phyloP scores from a whole-genome alignment of 2,888 invertebrate genomes.

The Fragum sueziense region DNA sequence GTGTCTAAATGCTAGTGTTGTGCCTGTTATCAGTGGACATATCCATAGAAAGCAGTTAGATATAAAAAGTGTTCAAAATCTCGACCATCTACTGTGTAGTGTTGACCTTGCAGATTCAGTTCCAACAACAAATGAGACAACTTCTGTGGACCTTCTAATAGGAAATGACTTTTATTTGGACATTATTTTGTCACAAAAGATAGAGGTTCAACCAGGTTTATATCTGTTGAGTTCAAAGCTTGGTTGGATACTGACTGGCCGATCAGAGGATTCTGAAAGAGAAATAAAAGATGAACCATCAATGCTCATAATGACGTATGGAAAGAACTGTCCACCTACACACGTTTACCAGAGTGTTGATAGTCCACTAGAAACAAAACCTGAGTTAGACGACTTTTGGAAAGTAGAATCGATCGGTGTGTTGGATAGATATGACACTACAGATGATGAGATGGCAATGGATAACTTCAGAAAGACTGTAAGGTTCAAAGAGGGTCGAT shows the following conservation, averaged over 20 bases:
- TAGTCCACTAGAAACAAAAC: slow-evolving; percentile 20
- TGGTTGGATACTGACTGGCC: too few relatives aligned
- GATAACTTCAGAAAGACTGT: too few relatives aligned
- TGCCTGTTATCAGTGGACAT: slow-evolving; percentile 29
- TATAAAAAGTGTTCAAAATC: slow-evolving; percentile 2
- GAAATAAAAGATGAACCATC: too few relatives aligned
- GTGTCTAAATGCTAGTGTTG: slow-evolving; percentile 24
- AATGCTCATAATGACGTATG: too few relatives aligned
- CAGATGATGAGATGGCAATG: too few relatives aligned
- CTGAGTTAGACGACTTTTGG: slow-evolving; percentile 44
- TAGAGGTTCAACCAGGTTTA: too few relatives aligned
- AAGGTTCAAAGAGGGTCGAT: slow-evolving; percentile 8
- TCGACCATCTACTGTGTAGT: slow-evolving; percentile 18
- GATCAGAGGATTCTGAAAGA: background rate
- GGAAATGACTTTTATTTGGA: too few relatives aligned
- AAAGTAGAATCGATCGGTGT: slow-evolving; percentile 51
- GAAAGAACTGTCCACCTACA: too few relatives aligned
- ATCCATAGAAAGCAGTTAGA: slow-evolving; percentile 37
- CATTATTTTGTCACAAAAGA: too few relatives aligned
- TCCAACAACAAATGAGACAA: slow-evolving; percentile 14
- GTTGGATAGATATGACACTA: too few relatives aligned
- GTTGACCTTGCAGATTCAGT: slow-evolving; percentile 34
- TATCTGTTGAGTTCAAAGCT: too few relatives aligned
- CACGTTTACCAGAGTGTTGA: slow-evolving; percentile 16
- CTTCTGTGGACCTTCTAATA: slow-evolving; percentile 1